Percentiles rank a stretch among this genome's conserved stretches.
Evolutionary conservation across 53 echinoderm and acorn worm genomes (phyloP).

Genomic region (Luidia sarsii): DNA sequence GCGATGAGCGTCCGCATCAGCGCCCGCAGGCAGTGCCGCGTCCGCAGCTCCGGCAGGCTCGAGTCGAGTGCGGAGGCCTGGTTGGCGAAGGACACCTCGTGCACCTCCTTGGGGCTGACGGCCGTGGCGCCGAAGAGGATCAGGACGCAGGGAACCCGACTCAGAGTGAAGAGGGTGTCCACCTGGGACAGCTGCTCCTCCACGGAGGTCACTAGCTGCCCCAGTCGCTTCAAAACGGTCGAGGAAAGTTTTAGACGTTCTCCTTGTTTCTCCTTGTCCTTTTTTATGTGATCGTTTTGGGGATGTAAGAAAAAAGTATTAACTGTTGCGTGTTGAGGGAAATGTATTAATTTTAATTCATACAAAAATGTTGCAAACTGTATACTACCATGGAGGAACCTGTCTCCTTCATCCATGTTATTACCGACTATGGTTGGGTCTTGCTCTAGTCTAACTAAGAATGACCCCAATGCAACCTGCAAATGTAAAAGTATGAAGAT

Average conservation of each 20-base stretch:
- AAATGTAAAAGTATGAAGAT: no score
- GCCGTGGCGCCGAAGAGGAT: slow-evolving; percentile 84
- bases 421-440: no score
- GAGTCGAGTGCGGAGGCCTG: slow-evolving; percentile 4
- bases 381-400: no score
- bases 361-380: no score
- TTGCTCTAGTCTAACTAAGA: no score
- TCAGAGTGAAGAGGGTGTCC: slow-evolving; percentile 73
- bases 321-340: no score
- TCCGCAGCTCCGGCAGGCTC: not conserved
- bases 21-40: slow-evolving; percentile 67
- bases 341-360: no score
- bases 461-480: no score
- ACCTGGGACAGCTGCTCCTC: slow-evolving; percentile 77
- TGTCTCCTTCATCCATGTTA: no score
- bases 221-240: slow-evolving; percentile 10
- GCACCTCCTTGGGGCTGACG: slow-evolving; percentile 86
- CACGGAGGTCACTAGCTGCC: slow-evolving; percentile 27
- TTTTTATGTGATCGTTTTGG: not conserved
- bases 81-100: slow-evolving; percentile 70
- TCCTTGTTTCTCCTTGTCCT: slow-evolving; percentile 17
- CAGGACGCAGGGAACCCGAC: slow-evolving; percentile 53
- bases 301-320: not conserved
- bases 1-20: slow-evolving; percentile 78
- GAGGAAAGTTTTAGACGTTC: not conserved